These are phyloP conservation scores for Caenorhabditis brenneri DNA, from an alignment of 1,140 invertebrate species.

Conservation along the genomic window DNA sequence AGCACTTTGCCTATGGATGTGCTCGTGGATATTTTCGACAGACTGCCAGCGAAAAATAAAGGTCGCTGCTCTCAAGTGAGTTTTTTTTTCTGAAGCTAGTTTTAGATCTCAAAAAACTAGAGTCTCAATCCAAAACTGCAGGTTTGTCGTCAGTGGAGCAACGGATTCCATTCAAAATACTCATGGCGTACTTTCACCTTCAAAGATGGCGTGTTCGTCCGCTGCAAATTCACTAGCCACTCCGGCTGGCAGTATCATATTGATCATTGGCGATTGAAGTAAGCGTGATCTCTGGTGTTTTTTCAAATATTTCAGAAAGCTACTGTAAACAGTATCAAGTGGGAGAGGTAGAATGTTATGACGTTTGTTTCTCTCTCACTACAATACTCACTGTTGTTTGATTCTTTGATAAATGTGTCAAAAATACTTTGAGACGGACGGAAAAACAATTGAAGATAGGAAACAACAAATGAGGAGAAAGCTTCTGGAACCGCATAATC, in stretches of 20 bases:
- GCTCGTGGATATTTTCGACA: slow-evolving; percentile 1
- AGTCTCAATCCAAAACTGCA: not conserved
- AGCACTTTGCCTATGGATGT: slow-evolving; percentile 1
- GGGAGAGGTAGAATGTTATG: not conserved
- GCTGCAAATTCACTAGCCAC: slow-evolving; percentile 13
- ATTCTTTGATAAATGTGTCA: not conserved
- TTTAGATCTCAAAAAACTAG: not conserved
- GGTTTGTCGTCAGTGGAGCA: slow-evolving; percentile 38
- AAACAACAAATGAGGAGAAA: not conserved
- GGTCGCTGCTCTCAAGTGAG: slow-evolving; percentile 46
- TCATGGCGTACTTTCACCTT: slow-evolving; percentile 43
- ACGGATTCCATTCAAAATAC: not conserved
- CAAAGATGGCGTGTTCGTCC: slow-evolving; percentile 27
- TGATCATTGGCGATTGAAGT: slow-evolving; percentile 44
- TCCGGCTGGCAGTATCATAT: slow-evolving; percentile 41
- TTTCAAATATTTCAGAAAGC: not conserved
- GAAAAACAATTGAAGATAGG: too few species aligned
- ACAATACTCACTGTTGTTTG: not conserved
- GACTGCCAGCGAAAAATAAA: slow-evolving; percentile 28
- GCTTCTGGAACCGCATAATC: not conserved
- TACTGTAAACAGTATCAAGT: slow-evolving; percentile 19
- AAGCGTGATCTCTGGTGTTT: not conserved
- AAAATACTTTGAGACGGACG: too few species aligned
- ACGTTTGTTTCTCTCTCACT: not conserved
- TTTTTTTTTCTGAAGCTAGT: not conserved